A percentile compares a stretch with the other conserved stretches of the same genome.
These are phyloP conservation scores for Artemisiospiza belli DNA, from an alignment of 2,113 vertebrate species.

Conservation along the genomic window DNA sequence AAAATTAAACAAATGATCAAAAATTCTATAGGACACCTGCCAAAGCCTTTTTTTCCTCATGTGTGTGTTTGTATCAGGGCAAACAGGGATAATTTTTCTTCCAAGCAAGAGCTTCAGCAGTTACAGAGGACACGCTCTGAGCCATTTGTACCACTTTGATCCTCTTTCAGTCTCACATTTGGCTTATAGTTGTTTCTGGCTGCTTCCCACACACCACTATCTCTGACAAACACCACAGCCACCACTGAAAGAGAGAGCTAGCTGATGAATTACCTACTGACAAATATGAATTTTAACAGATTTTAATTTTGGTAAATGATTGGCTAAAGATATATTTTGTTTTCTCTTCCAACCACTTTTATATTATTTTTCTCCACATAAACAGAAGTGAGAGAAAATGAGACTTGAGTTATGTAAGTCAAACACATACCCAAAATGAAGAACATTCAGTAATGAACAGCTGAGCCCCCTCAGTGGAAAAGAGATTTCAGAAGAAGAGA, in stretches of 20 bases:
- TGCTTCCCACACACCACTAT: neutral
- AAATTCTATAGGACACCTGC: neutral
- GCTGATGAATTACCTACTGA: neutral
- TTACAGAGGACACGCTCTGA: neutral
- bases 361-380: slow-evolving; percentile 29
- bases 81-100: neutral
- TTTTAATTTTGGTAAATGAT: slow-evolving; percentile 19
- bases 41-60: neutral
- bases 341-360: slow-evolving; percentile 24
- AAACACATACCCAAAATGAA: slow-evolving; percentile 26
- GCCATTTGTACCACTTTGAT: neutral
- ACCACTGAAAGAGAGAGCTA: neutral
- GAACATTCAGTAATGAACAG: slow-evolving; percentile 40
- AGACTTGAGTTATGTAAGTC: neutral
- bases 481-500: slow-evolving; percentile 45
- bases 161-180: neutral
- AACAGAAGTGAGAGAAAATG: neutral
- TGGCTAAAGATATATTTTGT: neutral
- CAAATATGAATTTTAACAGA: slow-evolving; percentile 22
- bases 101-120: neutral
- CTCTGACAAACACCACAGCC: neutral
- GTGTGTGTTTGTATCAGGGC: neutral
- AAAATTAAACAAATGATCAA: neutral
- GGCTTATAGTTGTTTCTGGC: neutral
- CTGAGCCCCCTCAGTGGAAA: slow-evolving; percentile 11